Conservation (phyloP, 2,113 vertebrate species). For the Labeo rohita region DNA sequence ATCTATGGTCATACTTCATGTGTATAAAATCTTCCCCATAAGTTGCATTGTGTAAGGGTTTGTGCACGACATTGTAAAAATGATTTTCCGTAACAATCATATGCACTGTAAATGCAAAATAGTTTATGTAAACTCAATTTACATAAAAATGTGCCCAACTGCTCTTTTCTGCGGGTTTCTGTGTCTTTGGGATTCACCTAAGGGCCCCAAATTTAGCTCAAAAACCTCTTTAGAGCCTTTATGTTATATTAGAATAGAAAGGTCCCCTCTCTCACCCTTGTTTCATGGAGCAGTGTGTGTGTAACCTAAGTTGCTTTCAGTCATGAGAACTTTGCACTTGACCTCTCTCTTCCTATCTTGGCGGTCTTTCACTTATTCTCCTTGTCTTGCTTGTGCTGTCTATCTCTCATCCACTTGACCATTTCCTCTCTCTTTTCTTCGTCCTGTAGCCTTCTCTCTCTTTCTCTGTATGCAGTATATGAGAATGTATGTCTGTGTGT, state of each 20-base stretch:
- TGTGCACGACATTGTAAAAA: slow-evolving; percentile 43
- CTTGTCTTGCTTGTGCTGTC: slow-evolving; percentile 37
- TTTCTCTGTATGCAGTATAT: slow-evolving; percentile 43
- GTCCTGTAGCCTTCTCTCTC: background rate
- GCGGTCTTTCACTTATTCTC: slow-evolving; percentile 9
- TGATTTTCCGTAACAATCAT: background rate
- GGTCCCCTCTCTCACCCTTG: slow-evolving; percentile 50
- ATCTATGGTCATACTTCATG: slow-evolving; percentile 32
- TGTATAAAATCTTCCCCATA: background rate
- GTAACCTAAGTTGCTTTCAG: slow-evolving; percentile 58
- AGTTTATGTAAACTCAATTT: slow-evolving; percentile 18
- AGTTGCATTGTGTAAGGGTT: slow-evolving; percentile 56
- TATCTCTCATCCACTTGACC: slow-evolving; percentile 44
- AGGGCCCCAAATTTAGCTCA: background rate
- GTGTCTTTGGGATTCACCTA: slow-evolving; percentile 15
- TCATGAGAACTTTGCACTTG: slow-evolving; percentile 39
- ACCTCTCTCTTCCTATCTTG: slow-evolving; percentile 27
- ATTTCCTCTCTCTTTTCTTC: slow-evolving; percentile 36
- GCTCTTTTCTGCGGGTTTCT: slow-evolving; percentile 4
- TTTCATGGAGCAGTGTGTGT: slow-evolving; percentile 67
- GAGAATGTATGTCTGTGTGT: slow-evolving; percentile 49
- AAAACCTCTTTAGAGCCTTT: background rate
- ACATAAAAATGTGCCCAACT: slow-evolving; percentile 18
- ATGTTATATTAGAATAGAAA: slow-evolving; percentile 28
- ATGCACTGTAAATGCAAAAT: background rate